These are phyloP conservation scores for Dicranocentrus wangi DNA, from an alignment of 2,888 invertebrate species.

Conservation along the genomic window DNA sequence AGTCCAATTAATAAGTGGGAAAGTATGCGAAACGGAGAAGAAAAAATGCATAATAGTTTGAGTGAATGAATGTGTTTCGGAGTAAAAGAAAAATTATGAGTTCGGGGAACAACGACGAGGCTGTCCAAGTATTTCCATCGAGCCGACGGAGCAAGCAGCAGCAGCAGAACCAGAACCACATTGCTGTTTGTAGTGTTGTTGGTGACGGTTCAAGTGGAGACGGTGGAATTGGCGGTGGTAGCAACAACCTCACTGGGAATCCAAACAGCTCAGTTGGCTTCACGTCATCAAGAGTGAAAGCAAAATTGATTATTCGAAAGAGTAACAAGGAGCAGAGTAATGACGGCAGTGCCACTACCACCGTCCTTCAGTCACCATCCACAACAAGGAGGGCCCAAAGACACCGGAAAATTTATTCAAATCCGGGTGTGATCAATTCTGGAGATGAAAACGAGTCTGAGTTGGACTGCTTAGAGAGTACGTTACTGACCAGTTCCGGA, in stretches of 20 bases:
- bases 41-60: constrained; percentile 22
- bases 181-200: constrained; percentile 49
- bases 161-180: constrained; percentile 20
- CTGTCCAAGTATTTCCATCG: constrained; percentile 29
- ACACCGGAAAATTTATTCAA: constrained; percentile 54
- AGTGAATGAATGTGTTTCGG: constrained; percentile 29
- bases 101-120: constrained; percentile 49
- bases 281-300: constrained; percentile 66
- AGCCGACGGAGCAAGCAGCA: constrained; percentile 39
- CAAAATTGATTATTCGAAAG: constrained; percentile 68
- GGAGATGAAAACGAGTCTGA: constrained; percentile 35
- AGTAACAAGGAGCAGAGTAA: constrained; percentile 45
- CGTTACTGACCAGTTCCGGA: constrained; percentile 12
- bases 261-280: constrained; percentile 11
- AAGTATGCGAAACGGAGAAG: background rate
- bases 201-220: constrained; percentile 38
- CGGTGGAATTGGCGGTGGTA: constrained; percentile 22
- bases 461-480: constrained; percentile 17
- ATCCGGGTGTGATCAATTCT: constrained; percentile 53
- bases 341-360: background rate
- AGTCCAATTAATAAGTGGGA: constrained; percentile 6
- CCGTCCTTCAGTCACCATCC: constrained; percentile 19
- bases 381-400: constrained; percentile 22
- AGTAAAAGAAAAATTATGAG: constrained; percentile 42
- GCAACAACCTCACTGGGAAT: constrained; percentile 47